Evolutionary conservation across 2,113 vertebrate species (phyloP), one percentile per base, ranked within the genome.

Genomic region (Ellobius talpinus): DNA sequence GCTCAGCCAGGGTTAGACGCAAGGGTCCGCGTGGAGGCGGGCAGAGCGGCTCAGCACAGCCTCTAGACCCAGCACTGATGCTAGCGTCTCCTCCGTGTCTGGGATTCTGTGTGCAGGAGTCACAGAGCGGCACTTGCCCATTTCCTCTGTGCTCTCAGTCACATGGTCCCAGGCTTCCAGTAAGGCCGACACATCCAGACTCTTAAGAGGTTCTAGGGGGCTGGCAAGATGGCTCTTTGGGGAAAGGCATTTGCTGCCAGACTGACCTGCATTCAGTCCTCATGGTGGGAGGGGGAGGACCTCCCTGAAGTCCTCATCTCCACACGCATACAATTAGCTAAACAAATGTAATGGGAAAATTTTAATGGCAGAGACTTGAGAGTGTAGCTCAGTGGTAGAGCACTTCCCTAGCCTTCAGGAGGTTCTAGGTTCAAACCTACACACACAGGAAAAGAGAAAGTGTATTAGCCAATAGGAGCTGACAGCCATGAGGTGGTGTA

Each of bases 1-100:
- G 1, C n/a, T 36, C 24, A 7, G 12, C 11, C 21, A 14, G 42
- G 0, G 5, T 14, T 26, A 13, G n/a, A 12, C 0, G 3, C 61
- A 4, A 8, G 89, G 94, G 6, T 9, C 39, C 11, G 0, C 0
- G 31, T 4, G 4, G 36, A 50, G 47, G 29, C 45, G 1, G 36
- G 23, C 12, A 9, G 66, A 39, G 50, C 8, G 7, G 47, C 29
- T 33, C 26, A 17, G 13, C 23, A 47, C 23, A 47, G 90, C 47
- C 70, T 81, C 33, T 1, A 0, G 7, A 50, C 68, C 26, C 45
- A 31, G 58, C n/a, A 1, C 5, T 4, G 31, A 23, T 14, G 31
- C 55, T 19, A 1, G 36, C 36, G 16, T 0, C 65, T 68, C 19
- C 39, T 36, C 33, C 24, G 1, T 14, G 0, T 66, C 45, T 21